A percentile compares a stretch with the other conserved stretches of the same genome.
Conservation (phyloP, 2,797 vertebrate species). For the Eurystomus glaucurus region DNA sequence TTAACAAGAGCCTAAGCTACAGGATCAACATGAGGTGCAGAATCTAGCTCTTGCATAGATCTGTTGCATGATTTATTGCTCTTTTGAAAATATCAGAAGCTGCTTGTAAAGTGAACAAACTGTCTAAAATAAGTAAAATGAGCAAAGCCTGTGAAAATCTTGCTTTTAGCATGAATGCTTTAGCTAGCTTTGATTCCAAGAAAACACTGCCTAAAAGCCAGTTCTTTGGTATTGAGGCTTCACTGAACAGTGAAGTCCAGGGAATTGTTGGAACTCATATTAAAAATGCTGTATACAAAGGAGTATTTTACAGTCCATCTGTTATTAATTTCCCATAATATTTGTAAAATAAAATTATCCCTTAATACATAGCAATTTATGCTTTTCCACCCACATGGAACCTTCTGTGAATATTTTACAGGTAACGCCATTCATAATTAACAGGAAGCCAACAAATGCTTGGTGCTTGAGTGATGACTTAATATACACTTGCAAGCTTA, state of each 20-base stretch:
- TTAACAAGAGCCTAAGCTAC: background rate
- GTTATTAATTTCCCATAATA: slow-evolving; percentile 50
- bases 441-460: background rate
- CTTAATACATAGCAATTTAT: background rate
- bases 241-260: background rate
- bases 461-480: slow-evolving; percentile 24
- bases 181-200: slow-evolving; percentile 3
- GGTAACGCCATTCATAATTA: slow-evolving; percentile 36
- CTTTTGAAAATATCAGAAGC: background rate
- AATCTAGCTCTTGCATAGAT: background rate
- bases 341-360: slow-evolving; percentile 40
- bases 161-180: background rate
- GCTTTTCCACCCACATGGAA: background rate
- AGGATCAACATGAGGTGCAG: background rate
- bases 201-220: background rate
- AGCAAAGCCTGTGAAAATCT: slow-evolving; percentile 15
- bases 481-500: background rate
- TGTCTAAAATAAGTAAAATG: background rate
- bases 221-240: background rate
- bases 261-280: background rate
- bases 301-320: slow-evolving; percentile 36
- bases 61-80: background rate
- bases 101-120: background rate
- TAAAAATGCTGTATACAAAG: slow-evolving; percentile 15
- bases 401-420: slow-evolving; percentile 31